Conservation (phyloP, 2,888 invertebrate genomes). For the Nomada fucata region DNA sequence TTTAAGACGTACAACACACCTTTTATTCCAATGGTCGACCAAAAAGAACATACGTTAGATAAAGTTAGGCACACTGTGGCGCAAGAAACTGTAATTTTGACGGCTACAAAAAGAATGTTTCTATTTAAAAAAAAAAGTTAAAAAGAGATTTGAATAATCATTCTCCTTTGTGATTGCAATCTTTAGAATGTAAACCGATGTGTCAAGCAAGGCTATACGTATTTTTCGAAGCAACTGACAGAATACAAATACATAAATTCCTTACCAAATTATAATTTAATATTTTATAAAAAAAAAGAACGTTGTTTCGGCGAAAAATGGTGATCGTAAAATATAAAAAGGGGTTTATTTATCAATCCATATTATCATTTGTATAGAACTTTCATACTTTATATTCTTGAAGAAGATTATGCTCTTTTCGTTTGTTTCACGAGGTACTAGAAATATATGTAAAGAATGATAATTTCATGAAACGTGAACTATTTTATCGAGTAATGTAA, state of each 20-base stretch:
- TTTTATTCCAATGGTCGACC: slow-evolving; percentile 36
- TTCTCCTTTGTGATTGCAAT: not conserved
- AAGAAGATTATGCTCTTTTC: too few species aligned
- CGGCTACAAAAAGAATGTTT: slow-evolving; percentile 2
- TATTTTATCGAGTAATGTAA: not conserved
- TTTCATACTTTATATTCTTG: too few species aligned
- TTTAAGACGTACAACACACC: slow-evolving; percentile 7
- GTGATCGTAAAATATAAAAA: not conserved
- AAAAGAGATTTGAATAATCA: not conserved
- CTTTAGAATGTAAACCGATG: not conserved
- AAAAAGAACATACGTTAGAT: slow-evolving; percentile 12
- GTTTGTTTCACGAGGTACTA: too few species aligned
- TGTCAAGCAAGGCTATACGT: not conserved
- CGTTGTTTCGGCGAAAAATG: not conserved
- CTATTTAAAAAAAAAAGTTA: not conserved
- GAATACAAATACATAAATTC: not conserved
- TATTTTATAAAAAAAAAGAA: not conserved
- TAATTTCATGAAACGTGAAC: too few species aligned
- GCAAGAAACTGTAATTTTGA: slow-evolving; percentile 4
- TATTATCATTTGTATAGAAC: too few species aligned
- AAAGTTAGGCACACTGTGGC: slow-evolving; percentile 2
- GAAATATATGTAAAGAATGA: too few species aligned
- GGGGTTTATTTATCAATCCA: not conserved
- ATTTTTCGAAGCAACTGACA: not conserved
- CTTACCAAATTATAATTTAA: not conserved